A percentile compares a stretch with the other conserved stretches of the same genome.
phyloP scores from a whole-genome alignment of 2,113 vertebrate species.

The Passer montanus region DNA sequence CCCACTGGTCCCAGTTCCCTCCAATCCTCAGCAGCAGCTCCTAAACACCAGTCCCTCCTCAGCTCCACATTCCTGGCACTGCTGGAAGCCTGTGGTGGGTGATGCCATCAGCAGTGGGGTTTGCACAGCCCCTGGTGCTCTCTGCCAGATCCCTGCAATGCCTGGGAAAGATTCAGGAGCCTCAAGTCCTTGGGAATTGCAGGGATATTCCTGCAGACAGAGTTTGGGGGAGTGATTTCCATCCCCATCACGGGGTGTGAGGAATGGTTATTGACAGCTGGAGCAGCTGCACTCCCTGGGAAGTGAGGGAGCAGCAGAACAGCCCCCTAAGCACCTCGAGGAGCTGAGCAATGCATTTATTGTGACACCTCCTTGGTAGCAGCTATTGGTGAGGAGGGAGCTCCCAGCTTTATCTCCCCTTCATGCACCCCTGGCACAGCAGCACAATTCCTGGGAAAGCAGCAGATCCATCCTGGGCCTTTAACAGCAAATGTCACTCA shows the following conservation, averaged over 20 bases:
- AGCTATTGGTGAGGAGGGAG: neutral
- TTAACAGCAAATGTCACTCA: neutral
- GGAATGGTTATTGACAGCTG: neutral
- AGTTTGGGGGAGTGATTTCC: neutral
- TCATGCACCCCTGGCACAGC: neutral
- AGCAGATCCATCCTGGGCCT: neutral
- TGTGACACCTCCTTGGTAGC: neutral
- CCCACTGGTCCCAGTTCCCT: fast-evolving
- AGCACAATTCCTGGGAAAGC: neutral
- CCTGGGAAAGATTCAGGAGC: neutral
- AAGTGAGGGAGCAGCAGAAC: neutral
- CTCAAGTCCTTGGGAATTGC: neutral
- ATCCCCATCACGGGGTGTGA: neutral
- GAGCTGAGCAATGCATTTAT: conserved; percentile 16
- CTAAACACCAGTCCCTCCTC: neutral
- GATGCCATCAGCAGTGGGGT: neutral
- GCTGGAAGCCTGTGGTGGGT: fast-evolving
- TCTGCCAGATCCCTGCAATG: neutral
- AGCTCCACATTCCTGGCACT: neutral
- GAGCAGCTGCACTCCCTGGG: conserved; percentile 5
- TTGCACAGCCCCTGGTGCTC: neutral
- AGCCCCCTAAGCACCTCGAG: neutral
- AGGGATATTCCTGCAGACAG: neutral
- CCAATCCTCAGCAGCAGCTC: neutral
- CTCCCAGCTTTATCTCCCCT: neutral